Evolutionary conservation across 2,888 invertebrate genomes (phyloP), one percentile per base, ranked within the genome.

Genomic region (Meghimatium bilineatum): DNA sequence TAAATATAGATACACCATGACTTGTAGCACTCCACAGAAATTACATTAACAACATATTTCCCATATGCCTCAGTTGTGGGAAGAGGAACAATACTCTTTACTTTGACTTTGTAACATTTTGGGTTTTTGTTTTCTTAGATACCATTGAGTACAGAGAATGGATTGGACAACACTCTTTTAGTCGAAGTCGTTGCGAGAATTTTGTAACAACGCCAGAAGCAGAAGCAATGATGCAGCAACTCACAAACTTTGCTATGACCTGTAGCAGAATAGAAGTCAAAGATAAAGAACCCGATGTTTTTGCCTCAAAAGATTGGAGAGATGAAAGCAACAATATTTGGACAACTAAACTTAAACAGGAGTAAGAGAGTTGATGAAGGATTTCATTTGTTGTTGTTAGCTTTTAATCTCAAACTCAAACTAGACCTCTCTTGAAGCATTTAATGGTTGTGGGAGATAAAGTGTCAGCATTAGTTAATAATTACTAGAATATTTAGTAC

Each of bases 111-210:
- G n/a, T n/a, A n/a, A n/a, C n/a, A n/a, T n/a, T n/a, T n/a, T n/a
- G n/a, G n/a, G n/a, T n/a, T 80, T 84, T 49, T 72, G 20, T 8
- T 60, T 36, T 79, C 67, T 66, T 87, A 91, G 91, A 88, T 66
- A 88, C 87, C 1, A 88, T 88, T 66, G 89, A 90, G 36, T 91
- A 90, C 80, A 86, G 85, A 38, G 91, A 91, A 63, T 91, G 90
- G 91, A 80, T 90, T 38, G 83, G 87, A 34, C 90, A 92, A 80
- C 91, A 92, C 74, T 86, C 89, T 5, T 91, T 91, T 82, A 89
- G 90, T 20, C 89, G 90, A 69, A 90, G 88, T 67, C 84, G 90
- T 23, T 85, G 90, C 0, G 82, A 89, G 26, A 81, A 85, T 2
- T 92, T 90, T 86, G 85, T 92, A 10, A 85, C 86, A 32, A 87